Evolutionary conservation across 1,140 invertebrate genomes (phyloP), one percentile per base, ranked within the genome.

Genomic region (Pinna nobilis): DNA sequence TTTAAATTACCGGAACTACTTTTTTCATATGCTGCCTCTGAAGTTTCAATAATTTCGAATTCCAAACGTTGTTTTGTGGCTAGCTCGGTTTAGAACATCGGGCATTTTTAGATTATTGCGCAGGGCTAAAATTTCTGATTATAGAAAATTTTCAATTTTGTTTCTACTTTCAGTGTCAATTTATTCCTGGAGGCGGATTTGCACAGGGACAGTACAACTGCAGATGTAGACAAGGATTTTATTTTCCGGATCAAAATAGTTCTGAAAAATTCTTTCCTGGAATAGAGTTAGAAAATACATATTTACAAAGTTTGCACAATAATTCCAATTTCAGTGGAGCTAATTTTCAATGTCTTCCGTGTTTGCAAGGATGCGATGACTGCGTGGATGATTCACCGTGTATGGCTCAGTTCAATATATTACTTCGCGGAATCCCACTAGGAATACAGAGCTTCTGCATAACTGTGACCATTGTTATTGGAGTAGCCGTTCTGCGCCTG

Each of bases 381-480:
- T 93, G 92, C 77, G 88, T 90, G 57, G 83, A 88, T 70, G 89
- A 91, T 55, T 89, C 90, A 32, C 87, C 90, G 6, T 93, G 92
- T 81, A 85, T 90, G 44, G 90, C 89, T 11, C 88, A 90, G 57
- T 88, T 87, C 51, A 92, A 94, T 80, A 89, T 91, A 59, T 90
- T 93, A 70, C 81, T 93, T 67, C 92, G 93, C 33, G 92, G 92
- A 2, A 90, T 92, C 39, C 91, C 94, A 33, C 90, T 95, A 20
- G 92, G 92, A 15, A 91, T 94, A 28, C 92, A 95, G 83, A 91
- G 93, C 25, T 91, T 92, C 23, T 94, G 93, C 85, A 94, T 95
- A 86, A 91, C 93, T 9, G 90, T 94, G 49, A 93, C 93, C 51
- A 77, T 94, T 20, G 90, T 94, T 11, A 88, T 95, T n/a, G 92